Conservation (phyloP, 2,113 vertebrate genomes). For the Meriones unguiculatus region DNA sequence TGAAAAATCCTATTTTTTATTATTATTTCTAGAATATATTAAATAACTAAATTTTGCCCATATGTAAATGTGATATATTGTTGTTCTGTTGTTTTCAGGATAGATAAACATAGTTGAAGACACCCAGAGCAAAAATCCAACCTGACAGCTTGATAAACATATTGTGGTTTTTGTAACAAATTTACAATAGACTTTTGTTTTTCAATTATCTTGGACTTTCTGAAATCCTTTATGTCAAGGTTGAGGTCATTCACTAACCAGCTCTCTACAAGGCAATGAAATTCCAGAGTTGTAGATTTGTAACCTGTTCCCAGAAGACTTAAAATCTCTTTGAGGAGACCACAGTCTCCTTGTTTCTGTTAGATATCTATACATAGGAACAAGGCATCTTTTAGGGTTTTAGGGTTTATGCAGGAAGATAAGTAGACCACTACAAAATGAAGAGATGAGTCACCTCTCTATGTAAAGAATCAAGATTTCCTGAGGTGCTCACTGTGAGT, state of each 20-base stretch:
- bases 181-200: background rate
- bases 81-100: background rate
- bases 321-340: conserved; percentile 19
- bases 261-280: background rate
- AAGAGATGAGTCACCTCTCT: background rate
- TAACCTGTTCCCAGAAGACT: background rate
- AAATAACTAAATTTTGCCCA: background rate
- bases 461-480: background rate
- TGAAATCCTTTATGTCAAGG: background rate
- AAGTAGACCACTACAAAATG: background rate
- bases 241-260: background rate
- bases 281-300: background rate
- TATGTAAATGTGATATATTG: background rate
- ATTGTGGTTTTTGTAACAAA: background rate
- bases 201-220: background rate
- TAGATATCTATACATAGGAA: background rate
- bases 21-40: background rate
- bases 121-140: background rate
- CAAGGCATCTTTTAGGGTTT: background rate
- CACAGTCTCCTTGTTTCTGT: background rate
- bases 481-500: background rate
- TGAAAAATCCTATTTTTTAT: conserved; percentile 6
- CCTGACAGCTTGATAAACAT: background rate
- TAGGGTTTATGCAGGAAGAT: background rate
- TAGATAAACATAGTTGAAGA: background rate